A percentile compares a stretch with the other conserved stretches of the same genome.
These are phyloP conservation scores for Catocala fraxini DNA, from an alignment of 2,888 invertebrate species.

Conservation along the genomic window DNA sequence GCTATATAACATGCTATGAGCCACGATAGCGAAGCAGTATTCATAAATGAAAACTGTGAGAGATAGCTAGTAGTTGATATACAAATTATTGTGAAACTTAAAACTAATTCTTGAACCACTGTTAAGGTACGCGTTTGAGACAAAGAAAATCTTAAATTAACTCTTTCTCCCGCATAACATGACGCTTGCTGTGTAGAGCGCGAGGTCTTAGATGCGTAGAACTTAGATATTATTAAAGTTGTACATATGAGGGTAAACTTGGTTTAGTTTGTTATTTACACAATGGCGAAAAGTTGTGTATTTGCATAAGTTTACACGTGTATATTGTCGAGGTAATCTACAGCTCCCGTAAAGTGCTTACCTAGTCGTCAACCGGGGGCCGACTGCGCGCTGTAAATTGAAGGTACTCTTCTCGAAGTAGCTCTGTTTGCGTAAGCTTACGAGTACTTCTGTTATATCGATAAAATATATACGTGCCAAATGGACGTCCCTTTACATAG, in stretches of 20 bases:
- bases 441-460: constrained; percentile 28
- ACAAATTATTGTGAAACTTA: no score
- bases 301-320: constrained; percentile 34
- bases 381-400: constrained; percentile 26
- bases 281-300: constrained; percentile 27
- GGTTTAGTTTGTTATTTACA: constrained; percentile 9
- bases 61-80: no score
- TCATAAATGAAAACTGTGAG: no score
- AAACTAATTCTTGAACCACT: no score
- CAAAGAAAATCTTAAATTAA: no score
- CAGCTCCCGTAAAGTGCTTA: constrained; percentile 30
- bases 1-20: no score
- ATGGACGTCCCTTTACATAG: not conserved
- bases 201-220: not conserved
- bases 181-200: no score
- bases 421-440: constrained; percentile 30
- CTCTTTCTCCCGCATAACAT: no score
- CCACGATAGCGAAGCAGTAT: no score
- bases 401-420: constrained; percentile 30
- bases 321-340: constrained; percentile 35
- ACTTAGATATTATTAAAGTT: not conserved
- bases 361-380: constrained; percentile 20
- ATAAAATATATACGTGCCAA: constrained; percentile 11
- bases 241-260: not conserved
- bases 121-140: no score